Evolutionary conservation across 2,113 vertebrate genomes (phyloP).

Genomic region (Cryptoleucopteryx plumbea): DNA sequence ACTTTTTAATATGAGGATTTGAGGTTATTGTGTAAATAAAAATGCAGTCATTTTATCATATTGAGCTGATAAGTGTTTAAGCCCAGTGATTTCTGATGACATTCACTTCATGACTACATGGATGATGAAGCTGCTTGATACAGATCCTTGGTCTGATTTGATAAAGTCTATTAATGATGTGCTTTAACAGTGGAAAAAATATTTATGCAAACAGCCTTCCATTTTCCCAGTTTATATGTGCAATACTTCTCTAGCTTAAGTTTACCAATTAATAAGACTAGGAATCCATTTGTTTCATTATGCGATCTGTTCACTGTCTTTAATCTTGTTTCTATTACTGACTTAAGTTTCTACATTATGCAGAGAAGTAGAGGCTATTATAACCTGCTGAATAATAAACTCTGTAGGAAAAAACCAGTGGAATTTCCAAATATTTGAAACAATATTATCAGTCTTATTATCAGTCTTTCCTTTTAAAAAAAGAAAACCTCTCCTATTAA

Average conservation of each 20-base stretch:
- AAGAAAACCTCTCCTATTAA: neutral
- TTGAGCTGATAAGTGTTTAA: neutral
- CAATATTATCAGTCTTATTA: neutral
- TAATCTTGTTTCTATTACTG: neutral
- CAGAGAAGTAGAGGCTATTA: neutral
- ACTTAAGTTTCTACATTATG: neutral
- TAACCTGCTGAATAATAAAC: neutral
- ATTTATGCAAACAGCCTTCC: neutral
- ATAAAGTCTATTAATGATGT: neutral
- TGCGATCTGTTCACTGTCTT: neutral
- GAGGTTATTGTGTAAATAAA: constrained; percentile 57
- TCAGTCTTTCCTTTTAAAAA: neutral
- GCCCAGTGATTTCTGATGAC: constrained; percentile 13
- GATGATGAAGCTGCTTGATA: neutral
- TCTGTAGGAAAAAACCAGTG: neutral
- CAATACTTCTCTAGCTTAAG: neutral
- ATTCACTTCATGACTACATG: constrained; percentile 23
- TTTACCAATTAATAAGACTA: neutral
- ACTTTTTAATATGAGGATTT: constrained; percentile 48
- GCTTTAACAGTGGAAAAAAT: constrained; percentile 1
- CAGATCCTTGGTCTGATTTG: neutral
- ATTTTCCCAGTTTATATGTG: neutral
- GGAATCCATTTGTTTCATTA: neutral
- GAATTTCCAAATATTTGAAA: neutral
- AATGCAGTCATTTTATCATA: constrained; percentile 8